Base-by-base conservation (phyloP, 2,888 invertebrate genomes). In the Dasysyrphus albostriatus region DNA sequence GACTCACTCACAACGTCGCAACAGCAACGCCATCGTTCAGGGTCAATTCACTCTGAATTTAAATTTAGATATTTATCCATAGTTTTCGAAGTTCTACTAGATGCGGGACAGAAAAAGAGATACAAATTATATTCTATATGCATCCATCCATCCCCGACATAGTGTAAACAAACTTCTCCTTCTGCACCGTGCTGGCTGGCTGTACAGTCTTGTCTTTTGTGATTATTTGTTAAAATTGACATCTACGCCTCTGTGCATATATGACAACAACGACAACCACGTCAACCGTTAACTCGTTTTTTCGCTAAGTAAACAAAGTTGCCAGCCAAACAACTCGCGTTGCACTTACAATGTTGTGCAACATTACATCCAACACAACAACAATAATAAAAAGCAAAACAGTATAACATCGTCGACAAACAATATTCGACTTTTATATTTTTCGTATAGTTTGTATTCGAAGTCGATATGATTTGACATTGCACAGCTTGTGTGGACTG, bases 261-360 rank as follows among this genome's bases (percentile, higher is more conserved):
- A 49, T 49, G 24, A 24, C 24, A 3, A 49, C 24, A 8, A 8
- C 32, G 34, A 58, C 16, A 9, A 54, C 49, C 5, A 51, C 65
- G 34, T 58, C 42, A 78, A 63, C 24, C 24, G 24, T 29, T 24
- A 54, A 54, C 29, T 29, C 61, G 10, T 61, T 78, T 61, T 78
- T 61, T 58, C 9, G 74, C 78, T 70, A 83, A 70, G 69, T 74
- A 83, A 83, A 83, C 74, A 83, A 79, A 74, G 83, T 83, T 83
- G 83, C 83, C 56, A 54, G 70, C 49, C 29, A 24, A 24, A 24
- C 12, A 58, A 56, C n/a, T 56, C 58, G 61, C 58, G 61, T 49
- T 39, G 44, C 32, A 61, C 56, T 39, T 58, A 42, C 34, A 58
- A 74, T 61, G 83, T 83, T 83, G 78, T 39, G 83, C 83, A 83